Evolutionary conservation across 2,113 vertebrate species (phyloP).

Genomic region (Tetrao urogallus): DNA sequence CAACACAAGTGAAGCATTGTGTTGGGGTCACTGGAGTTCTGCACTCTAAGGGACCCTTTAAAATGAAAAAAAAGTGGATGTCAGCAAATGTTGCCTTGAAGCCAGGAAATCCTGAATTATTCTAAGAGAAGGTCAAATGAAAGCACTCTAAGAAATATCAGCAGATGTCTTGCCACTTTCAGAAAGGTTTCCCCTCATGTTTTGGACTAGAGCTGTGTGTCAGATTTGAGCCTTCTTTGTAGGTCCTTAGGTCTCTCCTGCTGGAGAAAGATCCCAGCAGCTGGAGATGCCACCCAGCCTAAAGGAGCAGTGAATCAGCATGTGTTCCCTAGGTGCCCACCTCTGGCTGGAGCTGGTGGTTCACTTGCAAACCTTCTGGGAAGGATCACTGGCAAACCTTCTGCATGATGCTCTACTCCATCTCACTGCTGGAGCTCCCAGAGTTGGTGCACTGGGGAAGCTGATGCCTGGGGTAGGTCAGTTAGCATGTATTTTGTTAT

Average conservation of each 20-base stretch:
- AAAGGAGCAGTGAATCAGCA: neutral
- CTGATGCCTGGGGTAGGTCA: neutral
- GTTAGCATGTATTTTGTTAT: neutral
- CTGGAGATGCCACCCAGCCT: neutral
- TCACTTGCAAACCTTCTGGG: too few relatives aligned
- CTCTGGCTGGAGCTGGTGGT: neutral
- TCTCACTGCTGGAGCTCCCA: neutral
- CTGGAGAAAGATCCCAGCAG: neutral
- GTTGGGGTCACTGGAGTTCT: neutral
- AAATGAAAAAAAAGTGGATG: neutral
- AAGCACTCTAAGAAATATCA: neutral
- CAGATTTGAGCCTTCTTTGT: neutral
- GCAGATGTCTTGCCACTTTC: neutral
- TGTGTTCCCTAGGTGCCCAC: neutral
- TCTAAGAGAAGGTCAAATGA: neutral
- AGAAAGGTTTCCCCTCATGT: neutral
- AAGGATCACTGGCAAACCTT: neutral
- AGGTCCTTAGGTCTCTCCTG: neutral
- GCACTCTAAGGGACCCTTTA: neutral
- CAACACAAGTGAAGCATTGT: accelerated
- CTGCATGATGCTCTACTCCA: neutral
- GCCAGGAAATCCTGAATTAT: neutral
- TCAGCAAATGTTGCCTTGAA: neutral
- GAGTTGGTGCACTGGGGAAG: neutral
- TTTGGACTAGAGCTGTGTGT: neutral